Evolutionary conservation across 2,888 invertebrate species (phyloP).

Genomic region (Eristalis intricaria): DNA sequence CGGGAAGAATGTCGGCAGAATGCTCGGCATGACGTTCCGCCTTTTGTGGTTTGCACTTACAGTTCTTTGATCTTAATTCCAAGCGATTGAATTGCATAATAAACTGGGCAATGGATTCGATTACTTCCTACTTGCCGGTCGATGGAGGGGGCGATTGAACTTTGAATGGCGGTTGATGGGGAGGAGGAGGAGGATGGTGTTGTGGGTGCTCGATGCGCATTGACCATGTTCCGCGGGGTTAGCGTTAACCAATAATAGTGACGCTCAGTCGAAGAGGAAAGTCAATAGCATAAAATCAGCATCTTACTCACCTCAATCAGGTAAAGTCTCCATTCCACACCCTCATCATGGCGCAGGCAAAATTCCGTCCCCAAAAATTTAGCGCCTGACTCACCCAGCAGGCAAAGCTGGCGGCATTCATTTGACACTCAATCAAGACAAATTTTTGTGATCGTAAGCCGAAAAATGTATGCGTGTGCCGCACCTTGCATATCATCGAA

Average conservation of each 20-base stretch:
- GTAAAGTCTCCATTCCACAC: neutral
- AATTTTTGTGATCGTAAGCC: conserved; percentile 33
- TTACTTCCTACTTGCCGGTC: conserved; percentile 38
- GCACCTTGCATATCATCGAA: conserved; percentile 45
- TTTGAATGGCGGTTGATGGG: conserved; percentile 15
- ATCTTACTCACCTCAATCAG: neutral
- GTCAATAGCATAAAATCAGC: too few relatives aligned
- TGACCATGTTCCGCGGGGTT: too few relatives aligned
- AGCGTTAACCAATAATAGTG: too few relatives aligned
- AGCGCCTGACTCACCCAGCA: neutral
- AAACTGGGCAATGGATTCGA: conserved; percentile 61
- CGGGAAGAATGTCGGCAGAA: conserved; percentile 63
- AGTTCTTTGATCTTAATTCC: conserved; percentile 71
- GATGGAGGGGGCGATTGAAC: conserved; percentile 62
- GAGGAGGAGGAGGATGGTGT: neutral
- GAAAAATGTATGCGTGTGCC: conserved; percentile 25
- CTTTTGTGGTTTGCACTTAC: conserved; percentile 69
- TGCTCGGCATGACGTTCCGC: conserved; percentile 60
- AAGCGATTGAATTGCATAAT: conserved; percentile 69
- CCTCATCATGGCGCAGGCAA: neutral
- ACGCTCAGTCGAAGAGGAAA: too few relatives aligned
- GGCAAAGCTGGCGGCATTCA: neutral
- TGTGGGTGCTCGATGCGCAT: too few relatives aligned
- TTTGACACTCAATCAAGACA: conserved; percentile 9
- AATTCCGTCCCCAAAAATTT: neutral